Conservation (phyloP, 2,888 invertebrate species). For the Nomada lathburiana region DNA sequence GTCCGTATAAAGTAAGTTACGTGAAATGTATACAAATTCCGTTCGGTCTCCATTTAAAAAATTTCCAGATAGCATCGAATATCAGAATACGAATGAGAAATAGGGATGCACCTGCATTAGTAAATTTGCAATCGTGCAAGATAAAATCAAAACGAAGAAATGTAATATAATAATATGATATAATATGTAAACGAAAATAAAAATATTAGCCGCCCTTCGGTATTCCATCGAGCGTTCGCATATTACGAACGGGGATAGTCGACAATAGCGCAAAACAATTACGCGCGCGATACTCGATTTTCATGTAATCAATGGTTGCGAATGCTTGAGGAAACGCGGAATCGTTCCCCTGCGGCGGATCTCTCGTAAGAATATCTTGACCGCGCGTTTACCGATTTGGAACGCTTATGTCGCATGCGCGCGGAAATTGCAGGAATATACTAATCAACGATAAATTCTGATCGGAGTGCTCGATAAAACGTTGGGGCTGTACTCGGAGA, state of each 20-base stretch:
- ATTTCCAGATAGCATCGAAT: no score
- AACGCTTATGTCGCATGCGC: slow-evolving; percentile 51
- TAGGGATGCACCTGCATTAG: no score
- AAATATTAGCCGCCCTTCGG: no score
- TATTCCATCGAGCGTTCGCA: not conserved
- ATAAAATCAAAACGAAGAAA: no score
- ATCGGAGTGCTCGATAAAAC: slow-evolving; percentile 17
- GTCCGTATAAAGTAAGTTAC: no score
- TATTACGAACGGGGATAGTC: not conserved
- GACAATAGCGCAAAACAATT: slow-evolving; percentile 39
- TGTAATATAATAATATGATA: no score
- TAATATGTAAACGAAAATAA: not conserved
- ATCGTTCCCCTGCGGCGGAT: slow-evolving; percentile 26
- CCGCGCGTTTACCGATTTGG: slow-evolving; percentile 56
- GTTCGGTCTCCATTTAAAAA: no score
- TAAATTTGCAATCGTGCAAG: no score
- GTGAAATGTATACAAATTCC: no score
- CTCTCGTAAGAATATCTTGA: slow-evolving; percentile 40
- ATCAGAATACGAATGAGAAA: no score
- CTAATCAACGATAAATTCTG: slow-evolving; percentile 29
- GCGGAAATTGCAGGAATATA: slow-evolving; percentile 33
- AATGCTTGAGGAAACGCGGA: slow-evolving; percentile 31
- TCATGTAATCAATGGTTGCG: slow-evolving; percentile 51
- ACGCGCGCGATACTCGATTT: slow-evolving; percentile 24
- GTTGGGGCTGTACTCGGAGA: not conserved